These are phyloP conservation scores for Plectropomus leopardus DNA, from an alignment of 2,113 vertebrate species.

Conservation along the genomic window DNA sequence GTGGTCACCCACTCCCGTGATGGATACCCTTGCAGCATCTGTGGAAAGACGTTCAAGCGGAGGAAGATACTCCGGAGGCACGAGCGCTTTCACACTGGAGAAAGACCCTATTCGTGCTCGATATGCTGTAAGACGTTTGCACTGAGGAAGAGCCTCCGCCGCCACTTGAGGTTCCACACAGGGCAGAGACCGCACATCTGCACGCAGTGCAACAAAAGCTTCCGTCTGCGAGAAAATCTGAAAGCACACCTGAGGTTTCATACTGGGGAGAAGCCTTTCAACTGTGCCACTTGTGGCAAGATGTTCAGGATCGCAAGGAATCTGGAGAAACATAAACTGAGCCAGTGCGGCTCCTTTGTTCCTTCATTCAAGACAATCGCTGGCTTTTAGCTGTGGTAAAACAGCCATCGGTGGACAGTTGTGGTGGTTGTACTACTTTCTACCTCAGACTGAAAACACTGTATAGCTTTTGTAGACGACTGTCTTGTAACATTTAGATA, in stretches of 20 bases:
- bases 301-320: slow-evolving; percentile 81
- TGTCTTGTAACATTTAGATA: not conserved
- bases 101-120: slow-evolving; percentile 78
- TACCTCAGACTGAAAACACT: slow-evolving; percentile 63
- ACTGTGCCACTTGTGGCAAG: slow-evolving; percentile 76
- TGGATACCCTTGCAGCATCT: slow-evolving; percentile 73
- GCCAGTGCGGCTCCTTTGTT: slow-evolving; percentile 47
- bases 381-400: slow-evolving; percentile 53
- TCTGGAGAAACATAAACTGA: slow-evolving; percentile 73
- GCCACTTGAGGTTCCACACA: slow-evolving; percentile 82
- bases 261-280: slow-evolving; percentile 80
- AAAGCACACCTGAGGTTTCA: slow-evolving; percentile 83
- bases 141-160: slow-evolving; percentile 80
- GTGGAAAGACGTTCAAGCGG: slow-evolving; percentile 78
- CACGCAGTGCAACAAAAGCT: slow-evolving; percentile 78
- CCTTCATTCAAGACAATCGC: slow-evolving; percentile 71
- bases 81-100: slow-evolving; percentile 83
- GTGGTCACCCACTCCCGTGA: slow-evolving; percentile 50
- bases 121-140: slow-evolving; percentile 78
- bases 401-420: not conserved
- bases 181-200: slow-evolving; percentile 82
- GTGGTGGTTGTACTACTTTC: not conserved
- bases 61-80: slow-evolving; percentile 81
- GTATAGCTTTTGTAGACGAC: not conserved
- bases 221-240: slow-evolving; percentile 81